Base-by-base conservation (phyloP, 2,888 invertebrate genomes). In the Lasioglossum malachurum region DNA sequence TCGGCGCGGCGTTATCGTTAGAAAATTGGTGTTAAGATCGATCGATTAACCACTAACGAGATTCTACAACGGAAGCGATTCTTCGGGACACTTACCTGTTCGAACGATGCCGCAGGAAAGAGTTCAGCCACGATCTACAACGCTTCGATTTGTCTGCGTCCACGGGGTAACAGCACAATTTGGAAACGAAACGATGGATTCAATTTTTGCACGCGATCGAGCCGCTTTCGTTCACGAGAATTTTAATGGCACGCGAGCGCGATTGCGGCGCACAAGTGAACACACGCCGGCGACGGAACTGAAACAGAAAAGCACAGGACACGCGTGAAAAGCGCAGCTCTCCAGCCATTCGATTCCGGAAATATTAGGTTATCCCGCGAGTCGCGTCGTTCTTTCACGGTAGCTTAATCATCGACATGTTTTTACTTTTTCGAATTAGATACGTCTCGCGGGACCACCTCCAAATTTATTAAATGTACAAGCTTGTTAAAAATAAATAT, bases 241-340 rank as follows among this genome's bases (percentile, higher is more conserved):
- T 83, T 78, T 75, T 78, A 76, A 72, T 53, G 57, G 71, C 19
- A 71, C 67, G 69, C 10, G 57, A 78, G 31, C 64, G n/a, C 31
- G 27, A 71, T 75, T 78, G 46, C 27, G 41, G 23, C 23, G 19
- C n/a, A 78, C 77, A 7, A 60, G 60, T 38, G 49, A 60, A 78
- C 57, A 69, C 73, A 67, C 83, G 49, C 60, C 19, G 60, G 35
- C 69, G 35, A 77, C 46, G 67, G 60, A 71, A 75, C 84, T 84
- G 84, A 46, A 84, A 84, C 84, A 78, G 31, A 82, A 74, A 82
- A 16, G 8, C 1, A 49, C 5, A 8, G 64, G 7, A 31, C 31
- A 64, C 27, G 14, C 31, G 27, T 64, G 27, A 57, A 57, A 57
- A 57, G 12, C 57, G 10, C 57, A 23, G 23, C 23, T 23, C 53